Percentiles rank a stretch among this genome's conserved stretches.
Conservation (phyloP, 2,797 vertebrate species). For the Dipus sagitta region DNA sequence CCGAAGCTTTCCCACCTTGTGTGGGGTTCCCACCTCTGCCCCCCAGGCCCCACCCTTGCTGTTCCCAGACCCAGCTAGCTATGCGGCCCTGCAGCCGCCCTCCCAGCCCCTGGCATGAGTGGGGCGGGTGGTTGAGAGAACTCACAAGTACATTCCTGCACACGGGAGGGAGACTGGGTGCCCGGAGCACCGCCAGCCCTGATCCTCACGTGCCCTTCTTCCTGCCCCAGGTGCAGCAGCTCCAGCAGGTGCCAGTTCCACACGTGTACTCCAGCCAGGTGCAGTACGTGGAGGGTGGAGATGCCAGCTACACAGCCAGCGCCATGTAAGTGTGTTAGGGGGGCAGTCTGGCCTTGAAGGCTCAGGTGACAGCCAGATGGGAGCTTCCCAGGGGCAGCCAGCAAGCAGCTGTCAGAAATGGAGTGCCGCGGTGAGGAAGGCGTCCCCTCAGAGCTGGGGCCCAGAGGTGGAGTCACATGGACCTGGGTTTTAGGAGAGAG, state of each 20-base stretch:
- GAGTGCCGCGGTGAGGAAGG: background rate
- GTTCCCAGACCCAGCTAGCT: background rate
- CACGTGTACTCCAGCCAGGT: slow-evolving; percentile 94
- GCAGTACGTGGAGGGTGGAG: slow-evolving; percentile 94
- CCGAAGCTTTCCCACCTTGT: background rate
- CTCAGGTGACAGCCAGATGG: background rate
- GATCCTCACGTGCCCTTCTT: background rate
- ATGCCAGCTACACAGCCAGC: slow-evolving; percentile 93
- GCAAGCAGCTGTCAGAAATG: background rate
- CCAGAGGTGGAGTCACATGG: background rate
- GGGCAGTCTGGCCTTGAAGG: background rate
- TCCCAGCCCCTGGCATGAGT: background rate
- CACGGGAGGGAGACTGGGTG: background rate
- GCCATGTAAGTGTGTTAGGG: slow-evolving; percentile 92
- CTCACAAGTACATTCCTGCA: background rate
- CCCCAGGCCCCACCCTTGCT: background rate
- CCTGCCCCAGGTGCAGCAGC: slow-evolving; percentile 90
- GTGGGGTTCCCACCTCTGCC: background rate
- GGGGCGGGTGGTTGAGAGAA: background rate
- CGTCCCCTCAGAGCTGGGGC: too few species aligned
- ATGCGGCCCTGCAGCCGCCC: background rate
- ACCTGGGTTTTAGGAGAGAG: background rate
- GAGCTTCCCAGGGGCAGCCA: background rate
- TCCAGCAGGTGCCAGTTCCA: slow-evolving; percentile 94
- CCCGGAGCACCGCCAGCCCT: background rate